Conservation (phyloP, 2,888 invertebrate genomes). For the Lycia hirtaria region DNA sequence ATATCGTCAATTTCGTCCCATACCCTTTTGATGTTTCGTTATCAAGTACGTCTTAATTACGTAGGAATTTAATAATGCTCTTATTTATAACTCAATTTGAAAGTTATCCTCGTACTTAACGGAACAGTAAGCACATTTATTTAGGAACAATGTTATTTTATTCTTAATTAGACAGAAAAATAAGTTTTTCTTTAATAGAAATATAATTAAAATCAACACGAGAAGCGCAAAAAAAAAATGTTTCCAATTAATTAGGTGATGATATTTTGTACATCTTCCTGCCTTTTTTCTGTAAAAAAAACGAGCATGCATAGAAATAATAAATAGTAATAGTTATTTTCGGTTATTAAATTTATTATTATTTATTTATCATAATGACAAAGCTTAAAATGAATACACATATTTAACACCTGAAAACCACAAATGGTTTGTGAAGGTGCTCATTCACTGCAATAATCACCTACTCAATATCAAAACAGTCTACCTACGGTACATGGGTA, state of each 20-base stretch:
- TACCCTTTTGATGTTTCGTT: neutral
- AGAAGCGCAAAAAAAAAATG: neutral
- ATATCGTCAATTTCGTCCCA: neutral
- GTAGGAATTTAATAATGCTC: neutral
- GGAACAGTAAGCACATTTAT: neutral
- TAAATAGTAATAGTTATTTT: too few species aligned
- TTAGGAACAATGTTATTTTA: constrained; percentile 1
- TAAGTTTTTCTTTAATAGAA: neutral
- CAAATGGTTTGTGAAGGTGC: too few species aligned
- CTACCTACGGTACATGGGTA: too few species aligned
- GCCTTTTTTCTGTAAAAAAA: too few species aligned
- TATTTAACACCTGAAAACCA: too few species aligned
- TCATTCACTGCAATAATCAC: too few species aligned
- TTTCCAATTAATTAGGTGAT: neutral
- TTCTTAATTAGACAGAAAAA: neutral
- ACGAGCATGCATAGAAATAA: too few species aligned
- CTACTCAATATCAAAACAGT: too few species aligned
- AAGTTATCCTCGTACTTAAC: neutral
- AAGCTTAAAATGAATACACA: too few species aligned
- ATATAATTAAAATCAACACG: neutral
- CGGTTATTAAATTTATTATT: too few species aligned
- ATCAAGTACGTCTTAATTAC: constrained; percentile 1
- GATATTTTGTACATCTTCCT: too few species aligned
- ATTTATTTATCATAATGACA: too few species aligned
- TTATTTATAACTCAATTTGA: constrained; percentile 1